Evolutionary conservation across 2,888 invertebrate genomes (phyloP).

Genomic region (Drosophila kanekoi): DNA sequence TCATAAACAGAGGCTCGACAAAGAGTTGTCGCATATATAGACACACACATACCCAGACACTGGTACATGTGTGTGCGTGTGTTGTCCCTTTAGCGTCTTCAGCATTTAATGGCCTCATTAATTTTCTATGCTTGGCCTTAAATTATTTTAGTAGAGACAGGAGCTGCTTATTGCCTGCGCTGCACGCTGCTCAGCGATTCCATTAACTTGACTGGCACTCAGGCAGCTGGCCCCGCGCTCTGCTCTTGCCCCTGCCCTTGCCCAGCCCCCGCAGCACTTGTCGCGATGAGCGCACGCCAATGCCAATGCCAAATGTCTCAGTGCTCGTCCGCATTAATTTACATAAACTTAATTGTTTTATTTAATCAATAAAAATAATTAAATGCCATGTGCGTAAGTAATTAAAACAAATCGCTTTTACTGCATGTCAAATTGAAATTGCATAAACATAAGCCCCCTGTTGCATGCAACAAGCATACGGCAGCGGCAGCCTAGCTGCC

Average conservation of each 20-base stretch:
- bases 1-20: constrained; percentile 67
- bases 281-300: constrained; percentile 26
- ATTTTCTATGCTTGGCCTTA: constrained; percentile 81
- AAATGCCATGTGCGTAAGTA: constrained; percentile 81
- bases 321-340: constrained; percentile 63
- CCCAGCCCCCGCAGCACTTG: neutral
- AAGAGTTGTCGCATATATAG: constrained; percentile 65
- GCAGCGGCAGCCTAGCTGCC: neutral
- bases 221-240: constrained; percentile 3
- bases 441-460: constrained; percentile 66
- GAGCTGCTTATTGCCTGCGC: constrained; percentile 14
- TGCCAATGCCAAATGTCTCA: constrained; percentile 48
- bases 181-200: constrained; percentile 72
- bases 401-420: constrained; percentile 81
- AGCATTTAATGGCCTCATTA: constrained; percentile 81
- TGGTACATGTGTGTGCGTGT: constrained; percentile 48
- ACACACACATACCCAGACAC: constrained; percentile 25
- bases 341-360: constrained; percentile 82
- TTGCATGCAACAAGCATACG: constrained; percentile 59
- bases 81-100: constrained; percentile 73
- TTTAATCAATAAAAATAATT: constrained; percentile 82
- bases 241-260: constrained; percentile 7
- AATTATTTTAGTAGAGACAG: constrained; percentile 67
- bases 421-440: constrained; percentile 74
- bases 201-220: constrained; percentile 72